phyloP scores from a whole-genome alignment of 2,888 invertebrate genomes.

The Dorcus hopei region DNA sequence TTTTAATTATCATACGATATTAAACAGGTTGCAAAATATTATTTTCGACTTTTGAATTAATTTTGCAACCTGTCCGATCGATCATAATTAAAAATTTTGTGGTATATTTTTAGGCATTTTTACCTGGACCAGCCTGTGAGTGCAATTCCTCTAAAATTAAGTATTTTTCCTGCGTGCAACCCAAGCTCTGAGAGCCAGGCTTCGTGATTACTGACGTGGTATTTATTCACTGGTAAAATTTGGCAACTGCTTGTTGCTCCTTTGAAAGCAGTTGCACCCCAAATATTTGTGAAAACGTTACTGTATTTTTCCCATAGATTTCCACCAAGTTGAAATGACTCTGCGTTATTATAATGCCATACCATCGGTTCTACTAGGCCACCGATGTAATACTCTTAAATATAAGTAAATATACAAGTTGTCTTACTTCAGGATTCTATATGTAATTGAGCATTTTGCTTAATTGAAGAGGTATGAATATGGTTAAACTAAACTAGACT shows the following conservation, averaged over 20 bases:
- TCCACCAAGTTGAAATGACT: constrained; percentile 53
- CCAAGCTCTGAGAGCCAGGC: constrained; percentile 64
- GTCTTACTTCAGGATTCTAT: not conserved
- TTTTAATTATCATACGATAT: too few relatives aligned
- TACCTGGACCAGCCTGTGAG: constrained; percentile 75
- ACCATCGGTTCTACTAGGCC: constrained; percentile 65
- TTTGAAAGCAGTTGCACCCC: constrained; percentile 82
- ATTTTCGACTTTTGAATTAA: too few relatives aligned
- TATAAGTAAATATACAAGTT: not conserved
- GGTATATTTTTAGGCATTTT: constrained; percentile 5
- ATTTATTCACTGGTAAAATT: constrained; percentile 61
- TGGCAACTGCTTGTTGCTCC: constrained; percentile 78
- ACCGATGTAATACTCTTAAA: constrained; percentile 58
- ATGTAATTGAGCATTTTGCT: not conserved
- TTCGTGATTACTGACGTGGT: constrained; percentile 74
- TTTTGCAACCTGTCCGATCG: not conserved
- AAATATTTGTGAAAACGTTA: constrained; percentile 65
- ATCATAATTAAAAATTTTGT: not conserved
- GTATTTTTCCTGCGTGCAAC: constrained; percentile 50
- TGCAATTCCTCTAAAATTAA: constrained; percentile 61
- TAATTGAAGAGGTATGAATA: too few relatives aligned
- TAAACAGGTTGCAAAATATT: too few relatives aligned
- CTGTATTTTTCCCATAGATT: constrained; percentile 65
- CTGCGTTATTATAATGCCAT: constrained; percentile 63
- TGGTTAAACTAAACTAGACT: too few relatives aligned